Conservation (phyloP, 2,797 vertebrate species). For the Danio jaintianensis region DNA sequence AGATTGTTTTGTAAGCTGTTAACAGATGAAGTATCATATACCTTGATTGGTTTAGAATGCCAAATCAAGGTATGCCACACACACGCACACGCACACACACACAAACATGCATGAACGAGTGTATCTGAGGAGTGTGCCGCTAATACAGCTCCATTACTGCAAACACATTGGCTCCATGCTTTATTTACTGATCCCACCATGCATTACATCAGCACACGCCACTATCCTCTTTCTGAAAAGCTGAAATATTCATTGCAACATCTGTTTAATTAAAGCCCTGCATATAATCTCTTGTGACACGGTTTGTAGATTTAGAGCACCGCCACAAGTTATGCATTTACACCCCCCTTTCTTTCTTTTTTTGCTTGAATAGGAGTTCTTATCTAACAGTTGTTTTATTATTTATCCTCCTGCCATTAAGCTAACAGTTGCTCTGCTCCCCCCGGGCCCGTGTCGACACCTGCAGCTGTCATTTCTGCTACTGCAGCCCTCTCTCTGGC, state of each 20-base stretch:
- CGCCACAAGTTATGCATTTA: constrained; percentile 64
- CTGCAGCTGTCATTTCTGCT: constrained; percentile 76
- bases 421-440: constrained; percentile 74
- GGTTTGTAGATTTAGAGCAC: constrained; percentile 66
- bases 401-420: constrained; percentile 79
- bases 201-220: constrained; percentile 68
- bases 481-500: constrained; percentile 57
- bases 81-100: constrained; percentile 9
- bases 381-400: constrained; percentile 79
- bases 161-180: constrained; percentile 61
- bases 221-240: constrained; percentile 69
- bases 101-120: constrained; percentile 37
- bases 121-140: constrained; percentile 59
- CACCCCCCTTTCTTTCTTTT: constrained; percentile 41
- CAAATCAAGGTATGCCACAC: too few species aligned
- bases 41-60: background rate
- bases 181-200: constrained; percentile 63
- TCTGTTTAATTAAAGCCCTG: constrained; percentile 76
- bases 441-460: constrained; percentile 68
- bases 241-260: constrained; percentile 72
- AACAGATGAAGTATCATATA: constrained; percentile 6
- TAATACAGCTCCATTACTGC: constrained; percentile 53
- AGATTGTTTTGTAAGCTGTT: constrained; percentile 8
- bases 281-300: constrained; percentile 65
- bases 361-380: constrained; percentile 64